Percentiles rank a stretch among this genome's conserved stretches.
These are phyloP conservation scores for Leguminivora glycinivorella DNA, from an alignment of 1,140 invertebrate genomes.

Conservation along the genomic window DNA sequence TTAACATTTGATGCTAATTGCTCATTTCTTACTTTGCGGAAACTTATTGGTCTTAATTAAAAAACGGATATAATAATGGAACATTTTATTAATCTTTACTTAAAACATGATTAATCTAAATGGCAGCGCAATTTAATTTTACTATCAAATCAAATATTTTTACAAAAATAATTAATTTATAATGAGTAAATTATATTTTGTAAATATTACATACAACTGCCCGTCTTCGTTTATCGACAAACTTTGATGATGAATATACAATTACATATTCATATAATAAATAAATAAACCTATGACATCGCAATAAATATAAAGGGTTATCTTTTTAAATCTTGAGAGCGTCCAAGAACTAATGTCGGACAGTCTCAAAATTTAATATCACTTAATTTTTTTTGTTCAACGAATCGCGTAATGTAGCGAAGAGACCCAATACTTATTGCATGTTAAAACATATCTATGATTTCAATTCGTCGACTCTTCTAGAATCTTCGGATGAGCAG, in stretches of 20 bases:
- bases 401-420: background rate
- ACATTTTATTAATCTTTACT: conserved; percentile 20
- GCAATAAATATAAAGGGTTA: conserved; percentile 13
- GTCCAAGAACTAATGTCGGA: conserved; percentile 67
- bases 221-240: conserved; percentile 6
- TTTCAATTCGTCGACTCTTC: conserved; percentile 48
- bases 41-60: background rate
- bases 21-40: too few relatives aligned
- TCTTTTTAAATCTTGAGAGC: conserved; percentile 59
- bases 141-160: conserved; percentile 27
- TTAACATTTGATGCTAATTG: too few relatives aligned
- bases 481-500: conserved; percentile 53
- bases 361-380: conserved; percentile 61
- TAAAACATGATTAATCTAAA: conserved; percentile 29
- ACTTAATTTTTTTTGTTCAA: background rate
- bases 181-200: conserved; percentile 31
- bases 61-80: background rate
- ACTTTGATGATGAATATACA: background rate
- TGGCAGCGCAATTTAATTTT: conserved; percentile 36
- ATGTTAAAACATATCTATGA: conserved; percentile 37
- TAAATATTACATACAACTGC: conserved; percentile 56
- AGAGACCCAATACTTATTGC: conserved; percentile 6
- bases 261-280: conserved; percentile 4
- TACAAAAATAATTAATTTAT: conserved; percentile 19
- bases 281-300: conserved; percentile 12